phyloP scores from a whole-genome alignment of 30 jellyfish, hydroid and myxozoan genomes.

The Aurelia coerulea region DNA sequence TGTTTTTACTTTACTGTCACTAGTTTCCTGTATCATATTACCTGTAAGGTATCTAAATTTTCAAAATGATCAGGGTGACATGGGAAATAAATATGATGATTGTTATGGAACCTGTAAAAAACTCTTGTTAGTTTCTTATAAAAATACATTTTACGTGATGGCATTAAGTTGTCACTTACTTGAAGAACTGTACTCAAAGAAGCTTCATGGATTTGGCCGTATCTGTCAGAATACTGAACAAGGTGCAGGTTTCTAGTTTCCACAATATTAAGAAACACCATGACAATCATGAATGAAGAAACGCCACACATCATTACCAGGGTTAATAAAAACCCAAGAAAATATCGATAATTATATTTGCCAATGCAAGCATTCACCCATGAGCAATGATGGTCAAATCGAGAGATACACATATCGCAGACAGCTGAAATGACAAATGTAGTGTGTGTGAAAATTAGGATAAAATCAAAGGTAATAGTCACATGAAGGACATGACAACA shows the following conservation, averaged over 20 bases:
- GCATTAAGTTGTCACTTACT: slow-evolving; percentile 41
- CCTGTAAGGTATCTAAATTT: no score
- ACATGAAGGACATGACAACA: no score
- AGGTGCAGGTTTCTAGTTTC: slow-evolving; percentile 55
- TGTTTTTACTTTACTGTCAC: no score
- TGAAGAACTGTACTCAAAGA: slow-evolving; percentile 54
- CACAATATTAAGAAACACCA: slow-evolving; percentile 82
- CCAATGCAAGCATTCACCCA: slow-evolving; percentile 94
- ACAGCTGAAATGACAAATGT: slow-evolving; percentile 56
- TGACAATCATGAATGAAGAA: slow-evolving; percentile 68
- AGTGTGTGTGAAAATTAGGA: no score
- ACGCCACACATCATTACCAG: slow-evolving; percentile 75
- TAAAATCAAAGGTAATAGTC: no score
- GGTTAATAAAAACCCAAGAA: slow-evolving; percentile 71
- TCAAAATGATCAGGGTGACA: no score
- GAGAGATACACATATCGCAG: slow-evolving; percentile 86
- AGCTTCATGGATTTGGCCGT: slow-evolving; percentile 72
- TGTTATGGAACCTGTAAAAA: no score
- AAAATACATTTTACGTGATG: no score
- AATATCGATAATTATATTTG: slow-evolving; percentile 63
- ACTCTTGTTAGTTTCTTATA: no score
- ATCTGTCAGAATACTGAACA: slow-evolving; percentile 62
- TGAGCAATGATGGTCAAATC: slow-evolving; percentile 96
- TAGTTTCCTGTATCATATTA: no score
- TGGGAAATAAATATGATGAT: no score